Percentiles rank a stretch among this genome's conserved stretches.
Conservation (phyloP, 35 echinoderm and acorn worm species). For the Eucidaris tribuloides region DNA sequence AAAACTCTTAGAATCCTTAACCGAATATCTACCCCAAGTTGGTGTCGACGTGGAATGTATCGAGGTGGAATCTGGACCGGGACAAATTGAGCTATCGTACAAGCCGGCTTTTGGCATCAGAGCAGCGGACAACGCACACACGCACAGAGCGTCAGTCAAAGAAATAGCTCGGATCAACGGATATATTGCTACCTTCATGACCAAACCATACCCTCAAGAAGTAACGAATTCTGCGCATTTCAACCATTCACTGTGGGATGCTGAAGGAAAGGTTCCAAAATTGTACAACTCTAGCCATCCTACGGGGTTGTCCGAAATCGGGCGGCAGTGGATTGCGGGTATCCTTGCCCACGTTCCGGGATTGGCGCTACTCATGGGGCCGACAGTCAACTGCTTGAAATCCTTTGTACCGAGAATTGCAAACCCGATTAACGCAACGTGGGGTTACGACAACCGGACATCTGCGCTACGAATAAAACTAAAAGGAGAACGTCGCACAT, state of each 20-base stretch:
- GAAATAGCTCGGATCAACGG: constrained; percentile 56
- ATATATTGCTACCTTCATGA: constrained; percentile 45
- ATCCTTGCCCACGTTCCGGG: constrained; percentile 43
- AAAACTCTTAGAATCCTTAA: constrained; percentile 28
- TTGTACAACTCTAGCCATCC: constrained; percentile 36
- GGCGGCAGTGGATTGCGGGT: constrained; percentile 59
- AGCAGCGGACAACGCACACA: constrained; percentile 64
- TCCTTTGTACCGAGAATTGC: background rate
- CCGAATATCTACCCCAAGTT: constrained; percentile 41
- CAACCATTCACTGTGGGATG: constrained; percentile 69
- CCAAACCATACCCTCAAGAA: constrained; percentile 33
- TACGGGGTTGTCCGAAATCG: constrained; percentile 45
- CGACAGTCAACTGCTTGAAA: constrained; percentile 54
- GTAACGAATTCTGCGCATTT: constrained; percentile 33
- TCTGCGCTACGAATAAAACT: constrained; percentile 43
- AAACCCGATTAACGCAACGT: constrained; percentile 50
- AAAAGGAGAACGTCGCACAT: constrained; percentile 7
- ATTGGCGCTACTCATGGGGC: constrained; percentile 27
- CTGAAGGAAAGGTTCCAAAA: constrained; percentile 7
- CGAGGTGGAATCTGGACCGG: constrained; percentile 35
- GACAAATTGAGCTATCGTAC: constrained; percentile 57
- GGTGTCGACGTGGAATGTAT: constrained; percentile 62
- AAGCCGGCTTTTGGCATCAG: constrained; percentile 58
- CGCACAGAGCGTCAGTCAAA: constrained; percentile 51
- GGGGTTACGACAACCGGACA: constrained; percentile 59